phyloP scores from a whole-genome alignment of 2,113 vertebrate species.

The Catharus fuscescens region DNA sequence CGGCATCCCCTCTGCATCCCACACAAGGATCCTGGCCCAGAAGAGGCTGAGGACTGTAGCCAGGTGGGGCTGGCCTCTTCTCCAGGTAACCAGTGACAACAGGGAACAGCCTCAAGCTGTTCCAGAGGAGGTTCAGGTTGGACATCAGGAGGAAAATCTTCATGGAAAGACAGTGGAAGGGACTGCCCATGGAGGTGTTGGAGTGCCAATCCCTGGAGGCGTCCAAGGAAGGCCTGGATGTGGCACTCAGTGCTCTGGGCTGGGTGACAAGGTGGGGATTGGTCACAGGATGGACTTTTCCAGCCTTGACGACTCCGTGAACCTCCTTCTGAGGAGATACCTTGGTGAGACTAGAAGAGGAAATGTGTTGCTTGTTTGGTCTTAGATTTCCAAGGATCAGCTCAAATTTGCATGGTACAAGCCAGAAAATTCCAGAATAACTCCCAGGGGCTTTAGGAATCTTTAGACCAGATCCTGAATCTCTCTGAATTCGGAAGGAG shows the following conservation, averaged over 20 bases:
- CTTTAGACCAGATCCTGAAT: fast-evolving
- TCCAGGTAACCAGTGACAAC: not conserved
- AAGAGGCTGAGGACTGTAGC: not conserved
- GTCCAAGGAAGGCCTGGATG: not conserved
- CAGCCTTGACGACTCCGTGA: not conserved
- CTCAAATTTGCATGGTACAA: not conserved
- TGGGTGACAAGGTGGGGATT: not conserved
- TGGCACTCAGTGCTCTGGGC: not conserved
- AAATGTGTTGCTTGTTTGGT: not conserved
- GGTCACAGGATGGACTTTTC: not conserved
- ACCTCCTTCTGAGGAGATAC: not conserved
- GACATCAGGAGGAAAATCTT: not conserved
- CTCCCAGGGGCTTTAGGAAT: not conserved
- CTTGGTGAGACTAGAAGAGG: not conserved
- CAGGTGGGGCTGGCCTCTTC: not conserved
- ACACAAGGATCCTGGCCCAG: not conserved
- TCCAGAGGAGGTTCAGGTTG: not conserved
- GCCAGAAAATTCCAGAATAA: not conserved
- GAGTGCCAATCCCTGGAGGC: not conserved
- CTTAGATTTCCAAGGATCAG: not conserved
- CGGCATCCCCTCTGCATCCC: not conserved
- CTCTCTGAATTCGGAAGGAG: not conserved
- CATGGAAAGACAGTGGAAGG: not conserved
- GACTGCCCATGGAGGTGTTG: not conserved
- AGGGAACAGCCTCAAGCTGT: not conserved